Base-by-base conservation (phyloP, 2,888 invertebrate genomes). In the Globia sparganii region DNA sequence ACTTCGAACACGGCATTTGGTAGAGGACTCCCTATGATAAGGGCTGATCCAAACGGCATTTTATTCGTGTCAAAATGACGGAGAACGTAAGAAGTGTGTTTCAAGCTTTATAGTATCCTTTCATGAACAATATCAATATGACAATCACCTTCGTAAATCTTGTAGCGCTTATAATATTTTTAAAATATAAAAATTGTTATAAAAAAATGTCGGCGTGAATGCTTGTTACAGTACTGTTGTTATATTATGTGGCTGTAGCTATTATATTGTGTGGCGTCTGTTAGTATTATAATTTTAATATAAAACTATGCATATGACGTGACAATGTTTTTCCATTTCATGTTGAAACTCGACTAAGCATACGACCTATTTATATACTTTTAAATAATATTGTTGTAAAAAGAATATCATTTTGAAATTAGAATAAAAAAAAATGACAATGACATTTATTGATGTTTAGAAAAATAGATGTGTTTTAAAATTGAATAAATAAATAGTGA, bases 111-210 rank as follows among this genome's bases (percentile, higher is more conserved):
- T 66, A 83, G 56, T 65, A 83, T 77, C 62, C 59, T 79, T 37
- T 72, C 34, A 66, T 72, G 18, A 75, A 76, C 69, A 72, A 81
- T 82, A 49, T 46, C 66, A 68, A 68, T 82, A 58, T 59, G 71
- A 71, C 84, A 86, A 86, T 87, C 86, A 84, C 81, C 75, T 87
- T 84, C 84, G 72, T 80, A 66, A 83, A 74, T 81, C 86, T 84
- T 88, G 84, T 77, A 86, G 81, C 66, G 84, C 84, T 84, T 78
- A 78, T 78, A 77, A 77, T 83, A 72, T 72, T 78, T 77, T 72
- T 53, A 31, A 86, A 80, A 77, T 68, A 77, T 77, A 62, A 71
- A 79, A 72, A 78, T 67, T 81, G 79, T 86, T 88, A 78, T 66
- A 49, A 68, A 70, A 70, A 76, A 66, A 79, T 72, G 71, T 68